Evolutionary conservation across 2,797 vertebrate species (phyloP), one percentile per base, ranked within the genome.

Genomic region (Passerculus sandwichensis): DNA sequence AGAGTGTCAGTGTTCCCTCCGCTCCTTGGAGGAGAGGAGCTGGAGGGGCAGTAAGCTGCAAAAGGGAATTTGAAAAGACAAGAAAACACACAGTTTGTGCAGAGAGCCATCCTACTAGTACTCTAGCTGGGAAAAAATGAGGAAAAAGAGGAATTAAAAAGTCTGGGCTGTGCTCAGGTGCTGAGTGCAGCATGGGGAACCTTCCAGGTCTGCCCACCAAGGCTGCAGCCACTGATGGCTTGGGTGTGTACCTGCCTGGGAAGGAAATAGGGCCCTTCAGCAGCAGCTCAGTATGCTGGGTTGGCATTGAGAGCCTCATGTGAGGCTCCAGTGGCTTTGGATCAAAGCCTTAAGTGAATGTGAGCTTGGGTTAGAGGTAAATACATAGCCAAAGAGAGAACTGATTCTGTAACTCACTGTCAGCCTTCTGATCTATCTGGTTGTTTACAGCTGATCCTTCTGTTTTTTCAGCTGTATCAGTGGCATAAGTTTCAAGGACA

Each of bases 401-500:
- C 71, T 54, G 77, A 77, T 89, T 89, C 70, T 66, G 4, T 91
- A 88, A 78, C 81, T 93, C 91, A 80, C 48, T 95, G 73, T 75
- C 85, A 92, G 25, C 62, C 70, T 92, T 85, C 87, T 78, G 66
- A 75, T 89, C 89, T 75, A 22, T 82, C 83, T 77, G 36, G 87
- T 47, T 85, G 73, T 89, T 92, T 89, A 86, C 47, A 83, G 73
- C 79, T 89, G 82, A 93, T 93, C 54, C 62, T 74, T 93, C 54
- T 91, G 70, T 83, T 94, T 93, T 93, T 88, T 77, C 65, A 95
- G 85, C 73, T 93, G 59, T 80, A 71, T 77, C 47, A 30, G 40
- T 77, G 85, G 69, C 65, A 21, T 72, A 34, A 88, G 66, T 92
- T 96, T 96, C 93, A 96, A 97, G 93, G 92, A 56, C 70, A 72